Evolutionary conservation across 2,797 vertebrate species (phyloP), one percentile per base, ranked within the genome.

Genomic region (Caiman crocodilus): DNA sequence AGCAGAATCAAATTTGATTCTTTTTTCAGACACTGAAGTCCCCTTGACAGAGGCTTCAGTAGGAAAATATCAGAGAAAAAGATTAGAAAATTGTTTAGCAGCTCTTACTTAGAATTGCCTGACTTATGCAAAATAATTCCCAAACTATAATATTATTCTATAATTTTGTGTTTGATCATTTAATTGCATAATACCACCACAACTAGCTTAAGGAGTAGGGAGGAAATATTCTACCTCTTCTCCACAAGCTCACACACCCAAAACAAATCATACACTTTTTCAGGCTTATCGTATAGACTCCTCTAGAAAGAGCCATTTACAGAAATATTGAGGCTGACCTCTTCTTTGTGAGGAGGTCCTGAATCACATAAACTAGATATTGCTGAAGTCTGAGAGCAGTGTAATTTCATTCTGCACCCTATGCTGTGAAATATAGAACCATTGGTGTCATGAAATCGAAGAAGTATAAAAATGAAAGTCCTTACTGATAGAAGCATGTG

Each of bases 301-400:
- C 67, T 88, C 56, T 61, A 96, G 90, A 96, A 97, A 96, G 85
- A 94, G 80, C 74, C 91, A 90, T 96, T 97, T 97, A 94, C 83
- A 94, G 94, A 97, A 98, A 96, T 97, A 98, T 97, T 97, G 95
- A 96, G 91, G 96, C 89, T 98, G 98, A 98, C 97, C 97, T 97
- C 95, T 96, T 92, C 94, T 96, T 96, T 97, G 96, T 97, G 85
- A 91, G 76, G 92, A 97, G 96, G 97, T 95, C 96, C 82, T 97
- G 97, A 97, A 98, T 98, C 97, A 97, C 93, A 97, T 97, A 97
- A 98, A 97, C 93, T 88, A 97, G 95, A 97, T 98, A 97, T 98
- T 98, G 97, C 96, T 97, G 96, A 97, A 98, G 95, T 97, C 95
- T 97, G 95, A 97, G 93, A 90, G 79, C 96, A 96, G 88, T 78